Base-by-base conservation (phyloP, 2,888 invertebrate genomes). In the Baccha elongata region DNA sequence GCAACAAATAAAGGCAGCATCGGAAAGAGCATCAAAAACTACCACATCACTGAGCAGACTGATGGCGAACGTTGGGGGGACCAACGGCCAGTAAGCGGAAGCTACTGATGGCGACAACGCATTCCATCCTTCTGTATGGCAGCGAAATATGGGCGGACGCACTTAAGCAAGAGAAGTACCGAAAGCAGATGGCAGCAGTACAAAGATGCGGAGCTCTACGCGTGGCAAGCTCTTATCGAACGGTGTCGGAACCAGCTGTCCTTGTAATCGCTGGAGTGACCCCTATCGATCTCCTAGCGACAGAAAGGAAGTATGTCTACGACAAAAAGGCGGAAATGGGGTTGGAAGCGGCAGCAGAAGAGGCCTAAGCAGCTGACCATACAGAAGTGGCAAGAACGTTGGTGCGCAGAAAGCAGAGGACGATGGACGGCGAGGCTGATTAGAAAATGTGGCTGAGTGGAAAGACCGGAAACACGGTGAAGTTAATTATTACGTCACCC, bases 261-360 rank as follows among this genome's bases (percentile, higher is more conserved):
- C 44, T 86, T 15, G 83, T 85, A 7, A 52, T 87, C 1, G 86
- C 85, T 0, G 69, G 74, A 26, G 84, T 80, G 69, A 89, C 90
- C 88, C 86, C 86, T 1, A 85, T 87, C 10, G 79, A 86, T 15
- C 67, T 86, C 7, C 67, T 86, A 5, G 86, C 83, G 3, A 15
- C 15, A 48, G 84, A 86, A 29, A 8, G 55, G 10, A 42, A 55
- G 19, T 19, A 8, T 1, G 13, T 46, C 11, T 29, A 46, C 62
- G 13, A 19, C 19, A 62, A 15, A 17, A 62, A 23, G 3, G 17
- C 11, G 3, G 46, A 17, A 13, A 15, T 32, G 4, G 53, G 32
- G 2, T 3, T 1, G 7, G 10, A 29, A 65, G 32, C 5, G 23
- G 32, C 29, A 32, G 13, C n/a, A 11, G 35, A 29, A 21, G 35